phyloP scores from a whole-genome alignment of 2,797 vertebrate genomes.

The Hydrophis major region DNA sequence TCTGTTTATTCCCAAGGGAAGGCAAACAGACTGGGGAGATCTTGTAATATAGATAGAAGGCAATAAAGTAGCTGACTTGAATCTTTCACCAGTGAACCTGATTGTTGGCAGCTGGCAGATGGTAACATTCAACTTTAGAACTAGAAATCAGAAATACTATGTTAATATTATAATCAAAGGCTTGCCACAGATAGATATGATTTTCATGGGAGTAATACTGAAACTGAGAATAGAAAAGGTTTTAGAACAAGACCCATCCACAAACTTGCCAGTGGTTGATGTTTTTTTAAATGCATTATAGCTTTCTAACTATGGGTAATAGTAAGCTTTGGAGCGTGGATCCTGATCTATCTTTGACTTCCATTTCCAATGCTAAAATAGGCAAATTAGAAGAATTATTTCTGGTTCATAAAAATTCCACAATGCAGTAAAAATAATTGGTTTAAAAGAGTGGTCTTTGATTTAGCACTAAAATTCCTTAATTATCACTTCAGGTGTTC shows the following conservation, averaged over 20 bases:
- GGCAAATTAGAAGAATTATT: slow-evolving; percentile 3
- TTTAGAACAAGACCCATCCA: not conserved
- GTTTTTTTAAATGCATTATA: not conserved
- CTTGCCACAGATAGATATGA: not conserved
- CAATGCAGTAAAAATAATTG: slow-evolving; percentile 40
- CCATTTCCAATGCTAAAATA: not conserved
- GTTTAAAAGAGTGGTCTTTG: slow-evolving; percentile 36
- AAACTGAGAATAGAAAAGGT: not conserved
- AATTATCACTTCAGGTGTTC: slow-evolving; percentile 76
- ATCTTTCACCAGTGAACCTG: not conserved
- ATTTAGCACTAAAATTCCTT: slow-evolving; percentile 69
- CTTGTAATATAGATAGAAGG: not conserved
- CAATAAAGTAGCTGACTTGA: not conserved
- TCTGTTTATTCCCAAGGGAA: not conserved
- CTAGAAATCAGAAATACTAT: not conserved
- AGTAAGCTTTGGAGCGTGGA: not conserved
- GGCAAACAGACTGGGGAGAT: too few relatives aligned
- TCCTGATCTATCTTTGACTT: not conserved
- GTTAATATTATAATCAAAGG: not conserved
- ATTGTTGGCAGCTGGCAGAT: not conserved
- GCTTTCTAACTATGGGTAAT: not conserved
- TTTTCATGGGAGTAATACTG: not conserved
- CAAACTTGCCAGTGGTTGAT: not conserved
- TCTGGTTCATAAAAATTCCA: not conserved
- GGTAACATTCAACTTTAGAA: not conserved